Conservation (phyloP, 2,113 vertebrate genomes). For the Polyodon spathula region DNA sequence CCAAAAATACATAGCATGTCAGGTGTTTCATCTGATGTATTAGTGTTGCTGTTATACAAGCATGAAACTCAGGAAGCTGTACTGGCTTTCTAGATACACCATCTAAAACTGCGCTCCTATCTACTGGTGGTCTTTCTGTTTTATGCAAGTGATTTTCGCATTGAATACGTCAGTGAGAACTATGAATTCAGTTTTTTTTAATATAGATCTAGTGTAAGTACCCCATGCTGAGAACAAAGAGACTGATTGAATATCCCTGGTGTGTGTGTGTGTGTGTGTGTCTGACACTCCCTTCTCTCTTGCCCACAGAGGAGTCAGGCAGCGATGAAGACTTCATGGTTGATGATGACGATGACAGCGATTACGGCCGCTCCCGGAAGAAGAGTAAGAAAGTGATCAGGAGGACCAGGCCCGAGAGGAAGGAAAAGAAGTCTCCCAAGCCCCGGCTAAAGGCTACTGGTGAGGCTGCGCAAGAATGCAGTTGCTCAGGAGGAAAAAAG, state of each 20-base stretch:
- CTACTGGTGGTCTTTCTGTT: constrained; percentile 13
- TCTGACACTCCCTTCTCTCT: constrained; percentile 22
- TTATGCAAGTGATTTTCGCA: constrained; percentile 1
- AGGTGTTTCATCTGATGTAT: too few species aligned
- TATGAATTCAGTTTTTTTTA: too few species aligned
- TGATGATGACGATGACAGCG: constrained; percentile 97
- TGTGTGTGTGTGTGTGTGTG: constrained; percentile 2
- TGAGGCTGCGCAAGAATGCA: constrained; percentile 32
- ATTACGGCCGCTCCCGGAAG: constrained; percentile 96
- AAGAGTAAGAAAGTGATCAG: constrained; percentile 85
- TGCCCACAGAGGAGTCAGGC: constrained; percentile 77
- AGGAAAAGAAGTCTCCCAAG: constrained; percentile 97
- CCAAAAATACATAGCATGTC: too few species aligned
- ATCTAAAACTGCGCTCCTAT: too few species aligned
- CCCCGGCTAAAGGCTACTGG: constrained; percentile 97
- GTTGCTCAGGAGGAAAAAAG: too few species aligned
- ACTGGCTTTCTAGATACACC: too few species aligned
- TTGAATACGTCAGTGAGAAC: too few species aligned
- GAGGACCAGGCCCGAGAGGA: constrained; percentile 81
- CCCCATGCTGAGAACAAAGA: too few species aligned
- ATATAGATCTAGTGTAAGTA: too few species aligned
- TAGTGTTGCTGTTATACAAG: too few species aligned
- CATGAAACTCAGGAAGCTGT: too few species aligned
- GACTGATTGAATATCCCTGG: neutral
- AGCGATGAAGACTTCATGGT: constrained; percentile 95